Conservation (phyloP, 2,797 vertebrate genomes). For the Semaprochilodus insignis region DNA sequence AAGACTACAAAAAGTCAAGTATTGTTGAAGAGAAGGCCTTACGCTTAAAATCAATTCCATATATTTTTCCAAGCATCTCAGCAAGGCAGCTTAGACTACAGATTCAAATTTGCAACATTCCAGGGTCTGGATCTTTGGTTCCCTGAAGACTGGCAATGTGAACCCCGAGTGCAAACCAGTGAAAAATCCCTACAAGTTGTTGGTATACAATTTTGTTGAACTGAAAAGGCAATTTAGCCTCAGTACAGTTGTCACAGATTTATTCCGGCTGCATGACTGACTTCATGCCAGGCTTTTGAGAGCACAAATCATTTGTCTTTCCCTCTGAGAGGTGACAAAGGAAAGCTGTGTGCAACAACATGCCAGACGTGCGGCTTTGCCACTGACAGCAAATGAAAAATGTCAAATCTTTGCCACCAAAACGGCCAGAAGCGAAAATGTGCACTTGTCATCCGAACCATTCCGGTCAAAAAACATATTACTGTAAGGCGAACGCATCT, state of each 20-base stretch:
- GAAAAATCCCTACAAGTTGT: not conserved
- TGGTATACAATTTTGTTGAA: not conserved
- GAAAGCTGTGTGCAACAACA: conserved; percentile 10
- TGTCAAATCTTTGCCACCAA: conserved; percentile 4
- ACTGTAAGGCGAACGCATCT: not conserved
- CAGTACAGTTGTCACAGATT: not conserved
- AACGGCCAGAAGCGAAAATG: conserved; percentile 10
- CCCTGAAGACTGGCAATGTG: no score
- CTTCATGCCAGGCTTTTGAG: not conserved
- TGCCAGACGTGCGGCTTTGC: conserved; percentile 7
- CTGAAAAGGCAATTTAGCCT: conserved; percentile 12
- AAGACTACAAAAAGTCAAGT: no score
- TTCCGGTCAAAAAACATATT: not conserved
- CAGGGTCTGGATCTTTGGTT: no score
- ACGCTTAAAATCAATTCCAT: no score
- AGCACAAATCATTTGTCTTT: conserved; percentile 10
- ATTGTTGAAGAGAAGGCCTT: no score
- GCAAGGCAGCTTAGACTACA: no score
- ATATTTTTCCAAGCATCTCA: no score
- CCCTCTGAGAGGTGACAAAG: conserved; percentile 8
- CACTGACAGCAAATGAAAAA: conserved; percentile 31
- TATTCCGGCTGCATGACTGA: not conserved
- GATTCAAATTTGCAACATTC: no score
- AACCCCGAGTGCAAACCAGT: not conserved
- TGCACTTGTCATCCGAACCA: not conserved